A percentile compares a stretch with the other conserved stretches of the same genome.
These are phyloP conservation scores for Macquaria ambigua DNA, from an alignment of 2,113 vertebrate genomes.

Conservation along the genomic window DNA sequence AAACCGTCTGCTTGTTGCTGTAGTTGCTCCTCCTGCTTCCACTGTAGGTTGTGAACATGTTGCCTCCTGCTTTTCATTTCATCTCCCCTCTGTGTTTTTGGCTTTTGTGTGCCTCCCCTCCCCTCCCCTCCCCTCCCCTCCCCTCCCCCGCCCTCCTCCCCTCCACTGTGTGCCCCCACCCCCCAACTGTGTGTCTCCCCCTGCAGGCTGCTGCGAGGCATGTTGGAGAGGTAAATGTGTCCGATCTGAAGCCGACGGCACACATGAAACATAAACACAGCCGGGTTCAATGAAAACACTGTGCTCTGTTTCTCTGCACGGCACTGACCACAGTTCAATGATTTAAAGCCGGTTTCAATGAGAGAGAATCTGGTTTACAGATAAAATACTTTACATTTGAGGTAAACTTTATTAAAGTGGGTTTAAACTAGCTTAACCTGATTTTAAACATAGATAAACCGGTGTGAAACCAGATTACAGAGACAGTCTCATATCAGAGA, in stretches of 20 bases:
- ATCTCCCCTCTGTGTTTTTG: constrained; percentile 41
- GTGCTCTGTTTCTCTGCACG: neutral
- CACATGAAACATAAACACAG: neutral
- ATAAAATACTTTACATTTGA: too few relatives aligned
- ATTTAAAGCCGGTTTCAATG: neutral
- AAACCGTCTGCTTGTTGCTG: neutral
- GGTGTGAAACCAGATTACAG: neutral
- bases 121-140: too few relatives aligned
- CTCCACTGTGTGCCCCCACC: neutral
- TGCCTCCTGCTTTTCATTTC: constrained; percentile 56
- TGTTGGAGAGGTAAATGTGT: constrained; percentile 61
- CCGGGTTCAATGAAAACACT: neutral
- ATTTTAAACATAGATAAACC: neutral
- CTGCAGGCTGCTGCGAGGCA: constrained; percentile 53
- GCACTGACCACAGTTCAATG: too few relatives aligned
- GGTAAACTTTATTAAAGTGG: neutral
- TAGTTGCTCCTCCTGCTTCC: constrained; percentile 14
- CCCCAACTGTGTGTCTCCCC: neutral
- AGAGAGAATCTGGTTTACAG: too few relatives aligned
- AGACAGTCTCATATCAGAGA: too few relatives aligned
- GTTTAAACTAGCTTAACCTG: neutral
- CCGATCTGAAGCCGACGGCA: constrained; percentile 9
- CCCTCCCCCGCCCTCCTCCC: too few relatives aligned
- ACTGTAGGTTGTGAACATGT: constrained; percentile 44
- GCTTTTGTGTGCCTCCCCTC: neutral